Evolutionary conservation across 2,797 vertebrate species (phyloP).

Genomic region (Chelon labrosus): DNA sequence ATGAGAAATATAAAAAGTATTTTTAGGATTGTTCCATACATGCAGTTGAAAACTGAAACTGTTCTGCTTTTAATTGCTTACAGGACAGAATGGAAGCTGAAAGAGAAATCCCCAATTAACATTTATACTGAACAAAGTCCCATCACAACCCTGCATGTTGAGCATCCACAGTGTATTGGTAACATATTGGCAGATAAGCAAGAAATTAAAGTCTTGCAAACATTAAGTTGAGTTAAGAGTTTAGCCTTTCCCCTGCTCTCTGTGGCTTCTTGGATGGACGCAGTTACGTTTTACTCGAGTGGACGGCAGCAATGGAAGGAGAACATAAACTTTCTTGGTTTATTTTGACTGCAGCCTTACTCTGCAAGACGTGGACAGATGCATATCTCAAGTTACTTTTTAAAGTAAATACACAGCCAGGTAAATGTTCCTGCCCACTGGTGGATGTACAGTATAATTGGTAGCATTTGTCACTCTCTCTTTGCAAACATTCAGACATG

Average conservation of each 20-base stretch:
- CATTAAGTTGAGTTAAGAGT: background rate
- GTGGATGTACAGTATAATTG: background rate
- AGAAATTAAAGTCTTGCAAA: background rate
- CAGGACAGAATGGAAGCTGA: background rate
- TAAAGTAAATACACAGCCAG: background rate
- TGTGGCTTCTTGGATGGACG: background rate
- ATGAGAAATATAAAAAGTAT: background rate
- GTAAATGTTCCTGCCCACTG: background rate
- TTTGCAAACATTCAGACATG: no score
- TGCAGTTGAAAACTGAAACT: no score
- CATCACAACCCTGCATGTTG: background rate
- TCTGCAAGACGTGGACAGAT: background rate
- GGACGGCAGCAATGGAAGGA: background rate
- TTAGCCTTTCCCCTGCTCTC: no score
- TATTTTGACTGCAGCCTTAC: background rate
- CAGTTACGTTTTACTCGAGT: background rate
- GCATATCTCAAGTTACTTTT: background rate
- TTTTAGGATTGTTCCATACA: background rate
- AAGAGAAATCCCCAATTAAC: background rate
- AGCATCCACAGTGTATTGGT: background rate
- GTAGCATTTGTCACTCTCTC: no score
- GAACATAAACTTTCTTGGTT: background rate
- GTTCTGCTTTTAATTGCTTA: no score
- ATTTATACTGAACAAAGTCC: background rate
- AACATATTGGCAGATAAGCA: background rate